Base-by-base conservation (phyloP, 2,797 vertebrate genomes). In the Triplophysa bombifrons region DNA sequence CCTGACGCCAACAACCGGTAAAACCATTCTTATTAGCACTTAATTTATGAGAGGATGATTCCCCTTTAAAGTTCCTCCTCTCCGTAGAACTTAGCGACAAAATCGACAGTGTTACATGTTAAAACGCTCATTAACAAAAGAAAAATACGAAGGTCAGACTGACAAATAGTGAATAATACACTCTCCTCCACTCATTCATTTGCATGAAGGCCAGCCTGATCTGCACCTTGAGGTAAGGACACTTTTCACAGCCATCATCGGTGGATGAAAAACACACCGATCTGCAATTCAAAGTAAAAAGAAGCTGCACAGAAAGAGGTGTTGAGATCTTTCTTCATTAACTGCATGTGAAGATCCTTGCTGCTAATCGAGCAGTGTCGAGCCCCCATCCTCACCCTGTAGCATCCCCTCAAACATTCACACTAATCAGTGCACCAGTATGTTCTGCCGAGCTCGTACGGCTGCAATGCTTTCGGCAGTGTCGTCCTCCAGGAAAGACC, bases 381-480 rank as follows among this genome's bases (percentile, higher is more conserved):
- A 74, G 58, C 56, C 79, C 64, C 61, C 22, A 10, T 30, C 84
- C 66, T 81, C 80, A 71, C 74, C 83, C 87, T 88, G 77, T 74
- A 90, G 88, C 84, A 87, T 86, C 89, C 87, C 87, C 88, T 88
- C 90, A 94, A 95, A 93, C 90, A 90, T 91, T 92, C 69, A 65
- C 41, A 91, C 93, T 93, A 93, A 94, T 93, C 91, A 93, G 92
- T 92, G 92, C 84, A 82, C 89, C 89, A 83, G 83, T 81, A 85
- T 85, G 86, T 85, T 90, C 86, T 88, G 48, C 74, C 84, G 92
- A 92, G 87, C 87, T 85, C 19, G 9, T 14, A 20, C 61, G 63
- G 48, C 22, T 65, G 61, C 30, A 41, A 66, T 48, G 55, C 22
- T 73, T 70, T 48, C 10, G 41, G 80, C 22, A 2, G 38, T 88